Base-by-base conservation (phyloP, 2,797 vertebrate genomes). In the Distichodus sexfasciatus region DNA sequence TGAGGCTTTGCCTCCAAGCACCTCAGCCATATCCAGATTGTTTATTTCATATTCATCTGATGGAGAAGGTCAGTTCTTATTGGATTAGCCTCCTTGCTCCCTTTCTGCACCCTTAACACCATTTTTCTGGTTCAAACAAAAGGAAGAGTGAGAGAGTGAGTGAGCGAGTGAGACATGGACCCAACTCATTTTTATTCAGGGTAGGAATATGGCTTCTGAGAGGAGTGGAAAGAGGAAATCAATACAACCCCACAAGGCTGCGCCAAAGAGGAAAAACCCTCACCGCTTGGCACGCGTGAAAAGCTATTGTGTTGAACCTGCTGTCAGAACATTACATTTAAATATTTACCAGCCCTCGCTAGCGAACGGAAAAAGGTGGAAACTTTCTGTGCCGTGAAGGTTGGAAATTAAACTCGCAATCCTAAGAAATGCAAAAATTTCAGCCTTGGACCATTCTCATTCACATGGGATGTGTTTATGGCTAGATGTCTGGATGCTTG, bases 281-380 rank as follows among this genome's bases (percentile, higher is more conserved):
- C 31, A 17, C 24, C 50, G 31, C 48, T 71, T 62, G 46, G 44
- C 53, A 57, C 70, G 69, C 67, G 57, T 63, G 44, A 70, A 41
- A 69, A 66, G 66, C 63, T 64, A 29, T 62, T 54, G 41, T 69
- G 59, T 44, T 78, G n/a, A 64, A 61, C 41, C 63, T 59, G 43
- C 67, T 74, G 43, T 67, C 60, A 44, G 66, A 75, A 69, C 76
- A 81, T 82, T 78, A 77, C 79, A 78, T 77, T 79, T 77, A 71
- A 77, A 77, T 82, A 78, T 82, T 82, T 72, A 72, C 67, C 63
- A 72, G 57, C 9, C n/a, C 53, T 29, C 61, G 17, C 38, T 59
- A 23, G 69, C 26, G 29, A 51, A n/a, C n/a, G n/a, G n/a, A n/a
- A n/a, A n/a, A n/a, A n/a, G n/a, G n/a, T n/a, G n/a, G n/a, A n/a